These are phyloP conservation scores for Ichneumoninae sp. DNA, from an alignment of 2,888 invertebrate species.

Conservation along the genomic window DNA sequence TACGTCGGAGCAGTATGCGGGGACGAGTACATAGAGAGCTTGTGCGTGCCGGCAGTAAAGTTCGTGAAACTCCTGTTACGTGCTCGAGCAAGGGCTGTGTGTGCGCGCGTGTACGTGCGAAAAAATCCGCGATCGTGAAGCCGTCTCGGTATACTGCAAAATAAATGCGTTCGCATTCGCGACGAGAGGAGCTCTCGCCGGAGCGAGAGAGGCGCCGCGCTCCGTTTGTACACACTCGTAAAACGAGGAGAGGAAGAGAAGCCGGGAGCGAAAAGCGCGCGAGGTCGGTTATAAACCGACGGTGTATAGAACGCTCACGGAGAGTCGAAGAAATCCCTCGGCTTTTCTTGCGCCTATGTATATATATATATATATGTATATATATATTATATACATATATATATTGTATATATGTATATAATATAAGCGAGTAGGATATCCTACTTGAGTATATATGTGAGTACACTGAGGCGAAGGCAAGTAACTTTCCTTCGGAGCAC, in stretches of 20 bases:
- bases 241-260: slow-evolving; percentile 11
- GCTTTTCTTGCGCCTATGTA: slow-evolving; percentile 14
- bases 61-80: slow-evolving; percentile 29
- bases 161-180: slow-evolving; percentile 41
- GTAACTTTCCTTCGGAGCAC: slow-evolving; percentile 59
- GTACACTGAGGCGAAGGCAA: slow-evolving; percentile 47
- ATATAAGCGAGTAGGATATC: background rate
- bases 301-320: slow-evolving; percentile 8
- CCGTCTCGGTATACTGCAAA: slow-evolving; percentile 25
- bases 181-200: slow-evolving; percentile 5
- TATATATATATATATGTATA: background rate
- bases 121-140: slow-evolving; percentile 40
- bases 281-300: slow-evolving; percentile 42
- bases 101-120: background rate
- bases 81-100: background rate
- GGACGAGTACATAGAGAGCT: slow-evolving; percentile 4
- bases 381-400: too few species aligned
- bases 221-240: slow-evolving; percentile 35
- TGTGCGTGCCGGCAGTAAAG: slow-evolving; percentile 41
- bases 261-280: slow-evolving; percentile 26
- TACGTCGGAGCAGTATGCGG: slow-evolving; percentile 7
- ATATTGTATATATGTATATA: too few species aligned
- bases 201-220: slow-evolving; percentile 12
- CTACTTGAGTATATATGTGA: too few species aligned
- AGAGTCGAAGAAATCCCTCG: background rate